Evolutionary conservation across 2,888 invertebrate species (phyloP).

Genomic region (Pimpla rufipes): DNA sequence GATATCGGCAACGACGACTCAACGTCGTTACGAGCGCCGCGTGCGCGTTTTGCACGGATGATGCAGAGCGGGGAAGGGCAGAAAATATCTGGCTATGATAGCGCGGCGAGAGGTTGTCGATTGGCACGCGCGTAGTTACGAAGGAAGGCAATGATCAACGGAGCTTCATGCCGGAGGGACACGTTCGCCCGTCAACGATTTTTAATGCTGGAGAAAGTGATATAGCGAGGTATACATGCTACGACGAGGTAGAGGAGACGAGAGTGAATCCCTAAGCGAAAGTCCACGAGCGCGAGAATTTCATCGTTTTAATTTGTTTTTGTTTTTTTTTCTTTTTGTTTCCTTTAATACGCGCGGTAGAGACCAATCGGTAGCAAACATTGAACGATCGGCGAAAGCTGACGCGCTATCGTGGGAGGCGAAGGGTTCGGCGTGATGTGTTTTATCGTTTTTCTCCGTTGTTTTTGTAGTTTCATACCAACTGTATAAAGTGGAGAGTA

Average conservation of each 20-base stretch:
- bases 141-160: slow-evolving; percentile 67
- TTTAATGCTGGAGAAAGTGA: slow-evolving; percentile 57
- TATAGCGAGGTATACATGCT: slow-evolving; percentile 63
- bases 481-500: background rate
- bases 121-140: slow-evolving; percentile 38
- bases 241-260: slow-evolving; percentile 71
- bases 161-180: slow-evolving; percentile 22
- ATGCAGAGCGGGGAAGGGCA: slow-evolving; percentile 28
- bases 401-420: slow-evolving; percentile 31
- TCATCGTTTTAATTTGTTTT: slow-evolving; percentile 36
- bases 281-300: slow-evolving; percentile 43
- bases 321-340: slow-evolving; percentile 32
- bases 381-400: slow-evolving; percentile 50
- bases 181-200: slow-evolving; percentile 49
- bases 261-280: slow-evolving; percentile 64
- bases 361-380: slow-evolving; percentile 43
- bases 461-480: slow-evolving; percentile 2
- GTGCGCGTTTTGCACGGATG: slow-evolving; percentile 10
- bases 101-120: slow-evolving; percentile 34
- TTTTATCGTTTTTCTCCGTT: background rate
- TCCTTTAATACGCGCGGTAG: slow-evolving; percentile 27
- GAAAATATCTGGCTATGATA: slow-evolving; percentile 59
- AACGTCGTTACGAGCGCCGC: slow-evolving; percentile 24
- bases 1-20: slow-evolving; percentile 30
- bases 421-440: slow-evolving; percentile 21